Evolutionary conservation across 2,113 vertebrate genomes (phyloP).

Genomic region (Ploceus nigricollis): DNA sequence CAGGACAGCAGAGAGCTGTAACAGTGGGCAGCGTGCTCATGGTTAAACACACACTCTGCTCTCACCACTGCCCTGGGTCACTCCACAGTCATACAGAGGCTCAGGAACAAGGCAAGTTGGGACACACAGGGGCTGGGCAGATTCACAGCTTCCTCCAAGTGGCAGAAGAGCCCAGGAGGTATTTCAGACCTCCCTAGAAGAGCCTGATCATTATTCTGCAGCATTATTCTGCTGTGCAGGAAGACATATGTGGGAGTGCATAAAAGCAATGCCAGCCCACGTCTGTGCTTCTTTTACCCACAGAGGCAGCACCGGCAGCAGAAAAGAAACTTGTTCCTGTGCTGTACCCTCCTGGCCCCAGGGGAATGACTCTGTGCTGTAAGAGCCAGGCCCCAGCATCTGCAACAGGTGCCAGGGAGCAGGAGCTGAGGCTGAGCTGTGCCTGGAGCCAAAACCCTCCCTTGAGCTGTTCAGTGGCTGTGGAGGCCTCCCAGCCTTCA

Average conservation of each 20-base stretch:
- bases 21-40: accelerated
- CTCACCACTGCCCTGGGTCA: too few species aligned
- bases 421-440: background rate
- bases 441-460: background rate
- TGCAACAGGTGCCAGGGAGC: background rate
- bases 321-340: background rate
- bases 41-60: background rate
- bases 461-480: background rate
- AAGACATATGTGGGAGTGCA: background rate
- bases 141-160: background rate
- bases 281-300: background rate
- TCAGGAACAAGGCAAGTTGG: background rate
- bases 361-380: background rate
- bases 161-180: background rate
- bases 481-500: background rate
- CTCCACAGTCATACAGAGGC: background rate
- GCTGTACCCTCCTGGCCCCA: background rate
- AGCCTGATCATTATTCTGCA: background rate
- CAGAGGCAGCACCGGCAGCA: background rate
- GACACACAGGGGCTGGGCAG: background rate
- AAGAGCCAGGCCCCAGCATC: background rate
- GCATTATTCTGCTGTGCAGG: background rate
- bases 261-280: background rate
- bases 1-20: background rate
- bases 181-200: background rate